phyloP scores from a whole-genome alignment of 2,113 vertebrate species.

The Hylia prasina region DNA sequence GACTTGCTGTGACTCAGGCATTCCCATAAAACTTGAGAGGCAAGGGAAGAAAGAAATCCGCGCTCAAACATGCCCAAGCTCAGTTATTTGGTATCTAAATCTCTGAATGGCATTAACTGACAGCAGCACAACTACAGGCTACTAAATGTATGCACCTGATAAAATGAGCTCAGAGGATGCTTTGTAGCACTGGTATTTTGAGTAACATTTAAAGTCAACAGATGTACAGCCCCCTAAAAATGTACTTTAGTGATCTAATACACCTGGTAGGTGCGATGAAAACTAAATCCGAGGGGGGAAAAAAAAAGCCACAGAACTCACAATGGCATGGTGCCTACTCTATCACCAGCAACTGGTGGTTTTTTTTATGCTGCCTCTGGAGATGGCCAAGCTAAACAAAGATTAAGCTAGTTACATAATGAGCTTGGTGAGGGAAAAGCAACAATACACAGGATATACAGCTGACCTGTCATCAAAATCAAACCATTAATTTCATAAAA shows the following conservation, averaged over 20 bases:
- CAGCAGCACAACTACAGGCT: rapidly evolving
- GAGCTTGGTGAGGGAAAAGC: background rate
- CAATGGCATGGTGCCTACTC: background rate
- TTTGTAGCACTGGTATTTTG: background rate
- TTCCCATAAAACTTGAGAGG: background rate
- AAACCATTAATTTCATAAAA: background rate
- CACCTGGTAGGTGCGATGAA: background rate
- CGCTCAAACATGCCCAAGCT: background rate
- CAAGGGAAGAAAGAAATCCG: background rate
- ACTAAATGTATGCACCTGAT: background rate
- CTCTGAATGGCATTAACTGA: background rate
- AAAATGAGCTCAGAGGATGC: background rate
- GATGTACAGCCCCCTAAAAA: background rate
- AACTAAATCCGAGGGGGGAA: background rate
- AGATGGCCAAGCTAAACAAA: background rate
- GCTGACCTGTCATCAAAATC: background rate
- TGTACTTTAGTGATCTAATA: background rate
- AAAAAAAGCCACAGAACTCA: background rate
- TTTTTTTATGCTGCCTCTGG: background rate
- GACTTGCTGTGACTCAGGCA: background rate
- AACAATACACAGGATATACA: background rate
- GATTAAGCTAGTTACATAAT: background rate
- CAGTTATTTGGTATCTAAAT: background rate
- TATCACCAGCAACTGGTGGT: background rate
- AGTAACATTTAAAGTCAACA: background rate